Conservation (phyloP, 1,140 invertebrate genomes). For the Helicoverpa armigera region DNA sequence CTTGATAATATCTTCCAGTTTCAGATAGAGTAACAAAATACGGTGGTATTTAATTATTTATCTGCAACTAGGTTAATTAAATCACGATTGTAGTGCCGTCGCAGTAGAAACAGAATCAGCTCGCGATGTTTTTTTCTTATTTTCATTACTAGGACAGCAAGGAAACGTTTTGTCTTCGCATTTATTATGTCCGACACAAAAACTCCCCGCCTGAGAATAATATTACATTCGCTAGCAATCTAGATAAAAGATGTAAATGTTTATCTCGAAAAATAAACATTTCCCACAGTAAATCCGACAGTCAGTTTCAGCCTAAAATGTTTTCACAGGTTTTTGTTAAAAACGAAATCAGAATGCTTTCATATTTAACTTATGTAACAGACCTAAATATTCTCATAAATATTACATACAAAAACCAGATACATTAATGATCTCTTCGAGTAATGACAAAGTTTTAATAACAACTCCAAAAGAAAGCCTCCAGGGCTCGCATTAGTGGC, state of each 20-base stretch:
- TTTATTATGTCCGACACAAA: slow-evolving; percentile 30
- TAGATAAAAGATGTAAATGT: slow-evolving; percentile 32
- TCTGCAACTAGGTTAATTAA: slow-evolving; percentile 25
- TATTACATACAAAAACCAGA: no score
- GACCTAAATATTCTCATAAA: background rate
- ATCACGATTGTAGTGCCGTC: slow-evolving; percentile 14
- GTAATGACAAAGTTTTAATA: slow-evolving; percentile 33
- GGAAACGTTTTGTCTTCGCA: slow-evolving; percentile 37
- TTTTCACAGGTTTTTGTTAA: background rate
- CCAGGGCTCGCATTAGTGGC: background rate
- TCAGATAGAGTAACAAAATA: no score
- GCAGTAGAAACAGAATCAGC: background rate
- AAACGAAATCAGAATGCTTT: background rate
- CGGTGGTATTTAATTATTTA: background rate
- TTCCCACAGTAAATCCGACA: slow-evolving; percentile 19
- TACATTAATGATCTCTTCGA: background rate
- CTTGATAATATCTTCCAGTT: no score
- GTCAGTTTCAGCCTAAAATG: slow-evolving; percentile 1
- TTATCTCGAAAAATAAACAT: slow-evolving; percentile 23
- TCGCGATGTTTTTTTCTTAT: background rate
- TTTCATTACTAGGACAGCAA: slow-evolving; percentile 25
- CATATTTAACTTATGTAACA: background rate
- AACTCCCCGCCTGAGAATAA: slow-evolving; percentile 22
- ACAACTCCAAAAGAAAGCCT: slow-evolving; percentile 19
- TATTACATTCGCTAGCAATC: slow-evolving; percentile 25